Base-by-base conservation (phyloP, 2,113 vertebrate species). In the Pseudolaguvia tuberculata region DNA sequence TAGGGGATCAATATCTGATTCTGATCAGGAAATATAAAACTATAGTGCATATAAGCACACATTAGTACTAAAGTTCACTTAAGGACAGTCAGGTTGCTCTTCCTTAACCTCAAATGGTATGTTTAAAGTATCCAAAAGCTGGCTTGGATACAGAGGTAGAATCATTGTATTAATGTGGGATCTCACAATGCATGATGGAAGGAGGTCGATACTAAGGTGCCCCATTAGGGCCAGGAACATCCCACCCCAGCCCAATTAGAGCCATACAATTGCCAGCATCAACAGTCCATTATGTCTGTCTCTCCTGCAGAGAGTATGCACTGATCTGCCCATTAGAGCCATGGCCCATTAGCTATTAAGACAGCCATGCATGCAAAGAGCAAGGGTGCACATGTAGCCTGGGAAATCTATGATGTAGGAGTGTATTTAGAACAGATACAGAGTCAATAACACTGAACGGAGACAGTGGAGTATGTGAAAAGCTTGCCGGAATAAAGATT, bases 271-370 rank as follows among this genome's bases (percentile, higher is more conserved):
- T 79, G 77, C 77, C 79, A 79, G 75, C 79, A 80, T 86, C 84
- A 84, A 85, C 87, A 85, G 83, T 86, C 87, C 87, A 87, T 90
- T 88, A 88, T 75, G 62, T 82, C 76, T 78, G 56, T 81, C 75
- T 71, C 85, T 84, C 69, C 85, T 87, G 85, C 83, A 61, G 83
- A 83, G 85, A 86, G 84, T 86, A 83, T 85, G 82, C 82, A 87
- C 72, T 69, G 85, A 86, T 86, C 80, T 82, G 78, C 80, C 88
- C 87, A 89, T 91, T 89, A 89, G 82, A 80, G 80, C 78, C 79
- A 84, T 82, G 79, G 83, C 84, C 85, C 79, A 82, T 84, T 85
- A 81, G 75, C 68, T 63, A 70, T 70, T 69, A 77, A 71, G 75
- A 71, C 75, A 68, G 75, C 67, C 58, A 70, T 70, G 75, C 48